Conservation (phyloP, 2,888 invertebrate species). For the Euproctis similis region DNA sequence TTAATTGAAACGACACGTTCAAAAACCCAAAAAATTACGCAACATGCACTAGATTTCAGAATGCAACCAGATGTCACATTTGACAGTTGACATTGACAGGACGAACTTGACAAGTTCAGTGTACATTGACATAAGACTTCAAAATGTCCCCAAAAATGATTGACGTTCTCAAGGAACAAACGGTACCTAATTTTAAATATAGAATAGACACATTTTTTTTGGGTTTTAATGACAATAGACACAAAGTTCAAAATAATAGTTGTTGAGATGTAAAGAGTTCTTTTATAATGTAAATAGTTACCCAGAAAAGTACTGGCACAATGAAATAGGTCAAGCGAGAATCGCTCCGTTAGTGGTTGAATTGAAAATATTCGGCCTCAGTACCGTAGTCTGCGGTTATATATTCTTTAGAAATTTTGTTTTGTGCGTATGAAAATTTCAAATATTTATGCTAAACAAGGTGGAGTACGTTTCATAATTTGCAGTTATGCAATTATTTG, state of each 20-base stretch:
- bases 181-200: slow-evolving; percentile 6
- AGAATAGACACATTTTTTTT: slow-evolving; percentile 2
- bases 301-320: slow-evolving; percentile 33
- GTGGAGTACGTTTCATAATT: too few relatives aligned
- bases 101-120: too few relatives aligned
- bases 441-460: too few relatives aligned
- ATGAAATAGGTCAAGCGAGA: slow-evolving; percentile 41
- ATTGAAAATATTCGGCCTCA: slow-evolving; percentile 16
- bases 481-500: too few relatives aligned
- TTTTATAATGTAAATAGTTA: slow-evolving; percentile 43
- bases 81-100: too few relatives aligned
- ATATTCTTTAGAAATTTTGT: slow-evolving; percentile 21
- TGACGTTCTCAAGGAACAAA: slow-evolving; percentile 11
- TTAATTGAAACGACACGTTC: too few relatives aligned
- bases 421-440: too few relatives aligned
- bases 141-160: slow-evolving; percentile 15
- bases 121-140: too few relatives aligned
- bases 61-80: too few relatives aligned
- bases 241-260: slow-evolving; percentile 8
- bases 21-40: too few relatives aligned
- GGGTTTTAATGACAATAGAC: too few relatives aligned
- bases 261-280: slow-evolving; percentile 35
- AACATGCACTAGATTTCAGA: too few relatives aligned
- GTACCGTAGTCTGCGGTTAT: slow-evolving; percentile 19
- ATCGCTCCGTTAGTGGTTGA: slow-evolving; percentile 27